Percentiles rank a stretch among this genome's conserved stretches.
phyloP scores from a whole-genome alignment of 2,113 vertebrate species.

The Scortum barcoo region DNA sequence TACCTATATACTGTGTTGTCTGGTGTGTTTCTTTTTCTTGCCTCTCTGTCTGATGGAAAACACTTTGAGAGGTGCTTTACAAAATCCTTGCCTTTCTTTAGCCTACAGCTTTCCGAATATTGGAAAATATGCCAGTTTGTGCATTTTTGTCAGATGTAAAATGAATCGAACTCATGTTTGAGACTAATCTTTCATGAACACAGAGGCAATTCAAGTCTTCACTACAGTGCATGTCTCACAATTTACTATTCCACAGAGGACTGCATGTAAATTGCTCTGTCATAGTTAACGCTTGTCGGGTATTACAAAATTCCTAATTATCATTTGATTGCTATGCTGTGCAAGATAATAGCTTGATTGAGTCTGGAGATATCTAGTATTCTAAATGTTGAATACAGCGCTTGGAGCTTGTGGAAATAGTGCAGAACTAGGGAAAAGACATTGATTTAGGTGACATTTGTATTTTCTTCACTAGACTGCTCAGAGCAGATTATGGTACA shows the following conservation, averaged over 20 bases:
- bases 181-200: constrained; percentile 26
- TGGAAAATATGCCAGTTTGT: no score
- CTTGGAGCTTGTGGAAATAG: constrained; percentile 11
- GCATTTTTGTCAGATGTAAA: constrained; percentile 12
- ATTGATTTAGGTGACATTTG: constrained; percentile 43
- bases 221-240: constrained; percentile 3
- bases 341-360: constrained; percentile 15
- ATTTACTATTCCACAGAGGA: constrained; percentile 10
- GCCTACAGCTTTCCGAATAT: no score
- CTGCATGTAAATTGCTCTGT: background rate
- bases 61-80: background rate
- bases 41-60: background rate
- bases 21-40: background rate
- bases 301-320: constrained; percentile 33
- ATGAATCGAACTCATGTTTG: background rate
- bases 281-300: constrained; percentile 32
- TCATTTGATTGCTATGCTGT: constrained; percentile 18
- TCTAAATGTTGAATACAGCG: constrained; percentile 24
- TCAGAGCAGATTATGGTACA: constrained; percentile 34
- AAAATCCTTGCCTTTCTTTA: background rate
- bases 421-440: constrained; percentile 14
- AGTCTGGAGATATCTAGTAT: background rate
- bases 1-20: background rate
- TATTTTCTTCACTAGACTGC: constrained; percentile 23
- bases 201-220: constrained; percentile 24